Conservation (phyloP, 2,113 vertebrate species). For the Tinamus guttatus region DNA sequence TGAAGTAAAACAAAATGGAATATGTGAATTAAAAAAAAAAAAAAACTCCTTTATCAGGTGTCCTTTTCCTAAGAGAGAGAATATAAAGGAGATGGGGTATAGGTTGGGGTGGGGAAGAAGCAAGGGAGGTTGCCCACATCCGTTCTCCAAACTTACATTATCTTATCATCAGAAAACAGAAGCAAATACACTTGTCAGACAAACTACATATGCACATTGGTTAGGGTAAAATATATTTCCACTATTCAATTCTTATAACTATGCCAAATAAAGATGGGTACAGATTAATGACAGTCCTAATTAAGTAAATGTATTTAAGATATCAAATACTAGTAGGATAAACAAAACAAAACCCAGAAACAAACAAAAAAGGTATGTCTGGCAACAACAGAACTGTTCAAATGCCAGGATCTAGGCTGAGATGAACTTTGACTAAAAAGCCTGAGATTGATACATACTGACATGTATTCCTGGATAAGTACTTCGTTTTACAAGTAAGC, state of each 20-base stretch:
- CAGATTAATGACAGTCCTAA: background rate
- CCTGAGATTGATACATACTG: background rate
- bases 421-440: background rate
- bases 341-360: fast-evolving
- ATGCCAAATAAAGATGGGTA: background rate
- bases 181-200: background rate
- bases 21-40: background rate
- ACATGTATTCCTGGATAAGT: background rate
- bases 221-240: background rate
- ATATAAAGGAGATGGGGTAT: background rate
- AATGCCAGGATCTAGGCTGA: background rate
- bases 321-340: background rate
- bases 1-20: background rate
- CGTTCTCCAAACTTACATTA: background rate
- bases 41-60: background rate
- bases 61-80: background rate
- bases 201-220: background rate
- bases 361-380: background rate
- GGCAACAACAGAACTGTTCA: background rate
- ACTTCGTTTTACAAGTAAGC: background rate
- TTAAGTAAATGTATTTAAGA: background rate
- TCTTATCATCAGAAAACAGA: too few relatives aligned
- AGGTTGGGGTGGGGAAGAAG: background rate
- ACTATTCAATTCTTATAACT: background rate
- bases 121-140: background rate